Conservation (phyloP, 1,140 invertebrate species). For the Lepidostoma basale region DNA sequence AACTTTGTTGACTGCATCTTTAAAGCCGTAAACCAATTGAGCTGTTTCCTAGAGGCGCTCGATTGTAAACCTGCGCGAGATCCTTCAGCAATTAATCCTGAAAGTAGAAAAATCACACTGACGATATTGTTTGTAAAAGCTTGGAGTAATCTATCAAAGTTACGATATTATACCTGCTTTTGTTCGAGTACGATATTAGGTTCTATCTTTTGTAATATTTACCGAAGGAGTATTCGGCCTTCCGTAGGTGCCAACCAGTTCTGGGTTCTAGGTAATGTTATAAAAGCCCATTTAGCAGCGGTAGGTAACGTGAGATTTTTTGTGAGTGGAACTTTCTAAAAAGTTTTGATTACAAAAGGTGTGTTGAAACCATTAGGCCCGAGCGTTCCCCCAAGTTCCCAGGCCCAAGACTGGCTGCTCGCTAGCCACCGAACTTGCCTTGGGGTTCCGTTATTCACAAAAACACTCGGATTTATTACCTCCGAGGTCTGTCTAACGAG, state of each 20-base stretch:
- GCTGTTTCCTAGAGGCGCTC: too few species aligned
- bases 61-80: too few species aligned
- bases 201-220: too few species aligned
- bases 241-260: neutral
- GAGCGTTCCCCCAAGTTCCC: constrained; percentile 5
- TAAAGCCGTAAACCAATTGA: too few species aligned
- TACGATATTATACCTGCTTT: neutral
- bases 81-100: too few species aligned
- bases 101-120: too few species aligned
- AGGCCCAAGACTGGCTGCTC: neutral
- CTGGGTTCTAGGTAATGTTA: neutral
- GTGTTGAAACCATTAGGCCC: constrained; percentile 27
- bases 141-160: neutral
- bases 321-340: constrained; percentile 23
- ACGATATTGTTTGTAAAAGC: too few species aligned
- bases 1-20: too few species aligned
- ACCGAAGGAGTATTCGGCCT: too few species aligned
- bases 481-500: neutral
- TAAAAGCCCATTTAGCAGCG: constrained; percentile 7
- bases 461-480: constrained; percentile 1
- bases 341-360: constrained; percentile 27
- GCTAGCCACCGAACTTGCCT: neutral
- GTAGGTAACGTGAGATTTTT: constrained; percentile 17
- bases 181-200: too few species aligned
- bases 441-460: constrained; percentile 7